Conservation (phyloP, 2,888 invertebrate species). For the Thera obeliscata region DNA sequence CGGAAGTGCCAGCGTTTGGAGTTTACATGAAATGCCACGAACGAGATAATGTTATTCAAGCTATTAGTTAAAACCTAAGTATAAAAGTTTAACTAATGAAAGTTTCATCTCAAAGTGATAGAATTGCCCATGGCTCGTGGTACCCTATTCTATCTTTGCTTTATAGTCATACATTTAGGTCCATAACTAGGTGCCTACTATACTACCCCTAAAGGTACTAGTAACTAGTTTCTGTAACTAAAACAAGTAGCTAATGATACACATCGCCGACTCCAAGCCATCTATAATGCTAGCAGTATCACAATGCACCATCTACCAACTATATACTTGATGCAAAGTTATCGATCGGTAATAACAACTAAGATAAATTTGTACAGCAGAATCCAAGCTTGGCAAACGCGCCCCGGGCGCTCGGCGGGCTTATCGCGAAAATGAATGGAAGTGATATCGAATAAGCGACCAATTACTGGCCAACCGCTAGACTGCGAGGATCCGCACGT, state of each 20-base stretch:
- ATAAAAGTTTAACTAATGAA: neutral
- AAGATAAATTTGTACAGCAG: slow-evolving; percentile 61
- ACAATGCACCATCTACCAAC: slow-evolving; percentile 36
- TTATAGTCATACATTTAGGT: too few species aligned
- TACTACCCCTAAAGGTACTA: neutral
- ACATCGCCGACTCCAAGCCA: slow-evolving; percentile 26
- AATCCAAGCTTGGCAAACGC: slow-evolving; percentile 53
- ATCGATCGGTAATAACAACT: slow-evolving; percentile 48
- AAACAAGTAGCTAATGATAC: slow-evolving; percentile 28
- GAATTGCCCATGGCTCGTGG: neutral
- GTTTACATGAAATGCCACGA: slow-evolving; percentile 52
- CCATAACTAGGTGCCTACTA: neutral
- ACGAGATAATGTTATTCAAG: slow-evolving; percentile 23
- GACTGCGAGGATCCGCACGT: slow-evolving; percentile 69
- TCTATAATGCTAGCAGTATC: slow-evolving; percentile 32
- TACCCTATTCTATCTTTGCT: too few species aligned
- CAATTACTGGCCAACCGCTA: slow-evolving; percentile 72
- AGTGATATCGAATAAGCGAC: slow-evolving; percentile 77
- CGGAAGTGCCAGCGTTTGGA: slow-evolving; percentile 70
- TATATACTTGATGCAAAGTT: slow-evolving; percentile 40
- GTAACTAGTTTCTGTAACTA: slow-evolving; percentile 22
- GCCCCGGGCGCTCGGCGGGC: slow-evolving; percentile 61
- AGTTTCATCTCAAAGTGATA: neutral
- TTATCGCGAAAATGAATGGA: slow-evolving; percentile 80
- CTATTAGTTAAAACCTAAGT: neutral